Evolutionary conservation across 2,113 vertebrate species (phyloP).

Genomic region (Phoenicopterus ruber): DNA sequence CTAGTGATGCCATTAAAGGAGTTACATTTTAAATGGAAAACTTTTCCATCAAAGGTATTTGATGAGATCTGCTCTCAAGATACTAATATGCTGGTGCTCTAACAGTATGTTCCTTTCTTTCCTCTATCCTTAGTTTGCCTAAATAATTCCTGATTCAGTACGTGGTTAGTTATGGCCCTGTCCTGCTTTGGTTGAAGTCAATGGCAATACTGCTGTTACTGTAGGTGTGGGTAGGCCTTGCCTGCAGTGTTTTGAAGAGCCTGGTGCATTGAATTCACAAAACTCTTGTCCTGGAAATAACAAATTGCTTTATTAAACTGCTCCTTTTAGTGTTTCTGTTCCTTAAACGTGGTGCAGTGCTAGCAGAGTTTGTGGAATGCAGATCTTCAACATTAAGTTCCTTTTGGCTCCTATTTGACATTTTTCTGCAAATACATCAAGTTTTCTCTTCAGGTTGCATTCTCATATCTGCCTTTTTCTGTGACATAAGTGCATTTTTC

Average conservation of each 20-base stretch:
- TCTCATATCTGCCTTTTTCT: background rate
- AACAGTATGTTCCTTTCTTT: background rate
- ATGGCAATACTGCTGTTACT: background rate
- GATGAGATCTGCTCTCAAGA: background rate
- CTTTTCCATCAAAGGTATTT: background rate
- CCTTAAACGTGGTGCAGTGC: background rate
- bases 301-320: background rate
- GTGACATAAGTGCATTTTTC: background rate
- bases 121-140: background rate
- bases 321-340: background rate
- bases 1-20: background rate
- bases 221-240: background rate
- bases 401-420: background rate
- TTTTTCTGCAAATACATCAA: background rate
- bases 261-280: background rate
- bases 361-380: background rate
- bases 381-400: background rate
- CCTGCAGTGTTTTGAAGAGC: background rate
- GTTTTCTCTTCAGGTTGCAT: background rate
- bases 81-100: background rate
- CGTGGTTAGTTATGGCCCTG: background rate
- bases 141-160: background rate
- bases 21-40: background rate
- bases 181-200: background rate
- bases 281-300: background rate